phyloP scores from a whole-genome alignment of 2,888 invertebrate genomes.

The Rotaria magnacalcarata region DNA sequence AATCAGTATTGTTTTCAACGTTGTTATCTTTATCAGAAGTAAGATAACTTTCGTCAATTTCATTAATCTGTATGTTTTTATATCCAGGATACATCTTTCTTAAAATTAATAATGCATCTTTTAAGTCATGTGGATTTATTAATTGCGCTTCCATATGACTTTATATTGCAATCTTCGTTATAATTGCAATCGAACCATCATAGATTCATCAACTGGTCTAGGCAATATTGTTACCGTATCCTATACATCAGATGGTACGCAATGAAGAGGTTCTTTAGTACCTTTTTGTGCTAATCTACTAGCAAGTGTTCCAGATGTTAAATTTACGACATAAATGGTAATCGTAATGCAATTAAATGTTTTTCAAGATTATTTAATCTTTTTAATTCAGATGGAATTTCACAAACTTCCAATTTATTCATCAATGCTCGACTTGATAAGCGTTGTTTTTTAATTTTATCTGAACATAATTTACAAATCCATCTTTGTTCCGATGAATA shows the following conservation, averaged over 20 bases:
- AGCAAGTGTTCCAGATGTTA: too few relatives aligned
- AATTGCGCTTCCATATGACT: conserved; percentile 33
- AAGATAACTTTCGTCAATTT: conserved; percentile 48
- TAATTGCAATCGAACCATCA: conserved; percentile 51
- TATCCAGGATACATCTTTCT: conserved; percentile 43
- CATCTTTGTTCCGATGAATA: background rate
- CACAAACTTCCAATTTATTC: background rate
- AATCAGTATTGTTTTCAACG: too few relatives aligned
- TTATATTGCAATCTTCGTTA: conserved; percentile 48
- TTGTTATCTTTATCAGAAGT: background rate
- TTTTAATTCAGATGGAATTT: background rate
- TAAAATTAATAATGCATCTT: conserved; percentile 43
- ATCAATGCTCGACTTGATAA: background rate
- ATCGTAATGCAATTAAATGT: background rate
- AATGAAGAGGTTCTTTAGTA: background rate
- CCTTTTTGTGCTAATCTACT: background rate
- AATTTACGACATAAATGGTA: background rate
- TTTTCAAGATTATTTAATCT: background rate
- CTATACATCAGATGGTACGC: conserved; percentile 49
- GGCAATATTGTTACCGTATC: conserved; percentile 49
- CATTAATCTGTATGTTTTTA: conserved; percentile 48
- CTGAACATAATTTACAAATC: background rate
- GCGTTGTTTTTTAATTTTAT: background rate
- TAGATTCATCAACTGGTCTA: conserved; percentile 48
- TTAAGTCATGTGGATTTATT: conserved; percentile 28